Conservation (phyloP, 2,797 vertebrate genomes). For the Semotilus atromaculatus region DNA sequence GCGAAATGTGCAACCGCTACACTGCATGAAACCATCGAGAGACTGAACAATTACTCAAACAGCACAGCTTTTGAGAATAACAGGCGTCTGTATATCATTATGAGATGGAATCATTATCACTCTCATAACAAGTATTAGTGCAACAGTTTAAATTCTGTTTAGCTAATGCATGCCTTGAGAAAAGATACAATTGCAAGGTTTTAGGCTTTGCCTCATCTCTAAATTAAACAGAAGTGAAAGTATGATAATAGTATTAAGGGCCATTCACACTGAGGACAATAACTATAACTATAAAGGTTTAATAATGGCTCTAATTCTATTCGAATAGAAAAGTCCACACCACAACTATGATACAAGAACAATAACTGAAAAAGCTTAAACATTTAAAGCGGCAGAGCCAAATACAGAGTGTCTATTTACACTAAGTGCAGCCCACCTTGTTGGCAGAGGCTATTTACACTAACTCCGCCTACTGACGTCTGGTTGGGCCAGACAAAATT, state of each 20-base stretch:
- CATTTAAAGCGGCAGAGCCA: too few relatives aligned
- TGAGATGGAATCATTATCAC: conserved; percentile 12
- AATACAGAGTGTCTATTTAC: too few relatives aligned
- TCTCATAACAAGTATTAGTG: conserved; percentile 7
- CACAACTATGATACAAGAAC: neutral
- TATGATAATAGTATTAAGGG: neutral
- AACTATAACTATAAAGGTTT: neutral
- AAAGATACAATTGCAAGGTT: neutral
- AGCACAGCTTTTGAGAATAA: conserved; percentile 34
- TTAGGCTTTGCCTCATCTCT: neutral
- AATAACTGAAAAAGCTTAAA: neutral
- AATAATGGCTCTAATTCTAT: neutral
- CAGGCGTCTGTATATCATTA: conserved; percentile 19
- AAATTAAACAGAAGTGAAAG: neutral
- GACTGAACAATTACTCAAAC: conserved; percentile 41
- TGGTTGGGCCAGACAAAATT: too few relatives aligned
- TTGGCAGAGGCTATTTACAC: too few relatives aligned
- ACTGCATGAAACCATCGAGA: conserved; percentile 16
- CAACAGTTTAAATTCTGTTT: conserved; percentile 25
- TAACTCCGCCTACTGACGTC: too few relatives aligned
- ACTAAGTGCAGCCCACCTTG: too few relatives aligned
- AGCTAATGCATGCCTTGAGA: neutral
- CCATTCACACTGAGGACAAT: neutral
- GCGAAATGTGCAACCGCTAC: conserved; percentile 28
- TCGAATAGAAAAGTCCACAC: neutral